Percentiles rank a stretch among this genome's conserved stretches.
Evolutionary conservation across 2,113 vertebrate species (phyloP).

Genomic region (Zosterops borbonicus): DNA sequence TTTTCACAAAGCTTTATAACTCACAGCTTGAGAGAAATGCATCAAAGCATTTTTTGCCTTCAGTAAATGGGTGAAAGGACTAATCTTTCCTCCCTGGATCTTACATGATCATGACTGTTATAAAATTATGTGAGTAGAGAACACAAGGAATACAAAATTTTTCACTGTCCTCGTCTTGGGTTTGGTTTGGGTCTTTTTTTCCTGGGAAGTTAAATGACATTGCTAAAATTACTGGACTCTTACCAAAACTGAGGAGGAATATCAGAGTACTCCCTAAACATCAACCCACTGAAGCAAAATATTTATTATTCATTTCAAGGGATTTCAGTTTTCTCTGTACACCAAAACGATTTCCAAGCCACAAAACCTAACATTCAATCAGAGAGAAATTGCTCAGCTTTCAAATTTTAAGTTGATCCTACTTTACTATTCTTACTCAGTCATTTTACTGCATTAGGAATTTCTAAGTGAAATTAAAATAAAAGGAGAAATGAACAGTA

Average conservation of each 20-base stretch:
- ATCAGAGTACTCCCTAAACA: background rate
- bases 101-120: background rate
- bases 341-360: background rate
- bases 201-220: background rate
- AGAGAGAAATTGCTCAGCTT: background rate
- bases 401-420: background rate
- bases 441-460: background rate
- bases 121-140: background rate
- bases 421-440: background rate
- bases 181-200: accelerated
- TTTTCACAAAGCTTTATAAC: constrained; percentile 20
- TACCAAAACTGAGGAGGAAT: background rate
- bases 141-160: background rate
- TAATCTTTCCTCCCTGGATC: background rate
- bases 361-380: background rate
- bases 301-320: background rate
- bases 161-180: background rate
- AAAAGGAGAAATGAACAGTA: background rate
- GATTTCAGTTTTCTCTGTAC: background rate
- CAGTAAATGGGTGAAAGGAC: background rate
- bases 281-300: background rate
- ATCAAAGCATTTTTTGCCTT: constrained; percentile 23
- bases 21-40: constrained; percentile 9
- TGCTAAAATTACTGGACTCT: background rate
- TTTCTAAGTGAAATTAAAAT: background rate